Evolutionary conservation across 2,888 invertebrate species (phyloP), one percentile per base, ranked within the genome.

Genomic region (Gisinianus flammeolus): DNA sequence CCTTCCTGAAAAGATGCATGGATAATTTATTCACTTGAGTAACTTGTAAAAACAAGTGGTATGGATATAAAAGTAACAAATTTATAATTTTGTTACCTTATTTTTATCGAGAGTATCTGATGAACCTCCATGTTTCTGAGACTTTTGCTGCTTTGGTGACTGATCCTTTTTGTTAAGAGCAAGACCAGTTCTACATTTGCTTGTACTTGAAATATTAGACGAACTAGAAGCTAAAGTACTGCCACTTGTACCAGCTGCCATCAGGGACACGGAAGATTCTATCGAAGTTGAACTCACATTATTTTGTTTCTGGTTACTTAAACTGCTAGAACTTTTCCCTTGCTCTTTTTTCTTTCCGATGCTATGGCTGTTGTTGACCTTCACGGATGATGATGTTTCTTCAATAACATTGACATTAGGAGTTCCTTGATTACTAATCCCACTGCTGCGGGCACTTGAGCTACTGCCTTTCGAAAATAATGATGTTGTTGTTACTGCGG

Each of bases 361-460:
- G 22, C 24, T 2, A n/a, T 62, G 62, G 62, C 28, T 62, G 44
- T 44, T 44, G 44, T 6, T 22, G 56, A 1, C 12, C 26, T 62
- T 24, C n/a, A n/a, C n/a, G n/a, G 28, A 12, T 26, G 62, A 4
- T 62, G 26, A 24, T 6, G 12, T 62, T 62, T 62, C 62, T 26
- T 22, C 28, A 26, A 24, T 26, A 22, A 24, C 2, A 35, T 52
- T 54, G n/a, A 28, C 19, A 19, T 10, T 66, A 67, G 24, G 19
- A 66, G 35, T 66, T 44, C 64, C 66, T 30, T 64, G 64, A 52
- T 35, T 44, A 66, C 73, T 73, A n/a, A 58, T 62, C 12, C 62
- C 64, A 12, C 67, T 44, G 26, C 64, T 35, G 28, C 24, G 22
- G 5, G 19, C 24, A 19, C 28, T 62, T 10, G 54, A 44, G 22